phyloP scores from a whole-genome alignment of 2,113 vertebrate species.

The Butorides virescens region DNA sequence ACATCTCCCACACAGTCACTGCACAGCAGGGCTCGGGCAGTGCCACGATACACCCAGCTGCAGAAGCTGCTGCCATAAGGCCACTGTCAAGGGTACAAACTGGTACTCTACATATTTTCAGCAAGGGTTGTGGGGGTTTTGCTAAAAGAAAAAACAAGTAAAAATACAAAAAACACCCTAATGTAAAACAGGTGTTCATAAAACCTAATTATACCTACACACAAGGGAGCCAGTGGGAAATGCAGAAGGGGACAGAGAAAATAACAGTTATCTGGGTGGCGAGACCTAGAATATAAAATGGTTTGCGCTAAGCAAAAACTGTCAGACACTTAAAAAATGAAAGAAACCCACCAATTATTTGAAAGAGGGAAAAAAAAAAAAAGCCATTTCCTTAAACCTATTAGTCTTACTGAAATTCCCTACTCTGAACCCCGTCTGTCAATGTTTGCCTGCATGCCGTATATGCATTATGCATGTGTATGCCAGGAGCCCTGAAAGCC shows the following conservation, averaged over 20 bases:
- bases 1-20: background rate
- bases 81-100: background rate
- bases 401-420: background rate
- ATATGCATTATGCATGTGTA: background rate
- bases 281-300: background rate
- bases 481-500: background rate
- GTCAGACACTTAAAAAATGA: background rate
- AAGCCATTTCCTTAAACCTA: constrained; percentile 8
- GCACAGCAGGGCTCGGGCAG: background rate
- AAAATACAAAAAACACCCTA: background rate
- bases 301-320: background rate
- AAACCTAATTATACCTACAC: background rate
- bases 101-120: background rate
- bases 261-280: background rate
- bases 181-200: background rate
- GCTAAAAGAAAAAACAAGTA: background rate
- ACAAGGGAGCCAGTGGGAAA: background rate
- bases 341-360: background rate
- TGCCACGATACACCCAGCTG: no score
- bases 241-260: background rate
- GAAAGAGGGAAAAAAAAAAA: background rate
- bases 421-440: background rate
- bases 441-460: accelerated
- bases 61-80: background rate
- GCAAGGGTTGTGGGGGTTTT: background rate